A percentile compares a stretch with the other conserved stretches of the same genome.
Conservation (phyloP, 2,797 vertebrate genomes). For the Enteromius mattozi region DNA sequence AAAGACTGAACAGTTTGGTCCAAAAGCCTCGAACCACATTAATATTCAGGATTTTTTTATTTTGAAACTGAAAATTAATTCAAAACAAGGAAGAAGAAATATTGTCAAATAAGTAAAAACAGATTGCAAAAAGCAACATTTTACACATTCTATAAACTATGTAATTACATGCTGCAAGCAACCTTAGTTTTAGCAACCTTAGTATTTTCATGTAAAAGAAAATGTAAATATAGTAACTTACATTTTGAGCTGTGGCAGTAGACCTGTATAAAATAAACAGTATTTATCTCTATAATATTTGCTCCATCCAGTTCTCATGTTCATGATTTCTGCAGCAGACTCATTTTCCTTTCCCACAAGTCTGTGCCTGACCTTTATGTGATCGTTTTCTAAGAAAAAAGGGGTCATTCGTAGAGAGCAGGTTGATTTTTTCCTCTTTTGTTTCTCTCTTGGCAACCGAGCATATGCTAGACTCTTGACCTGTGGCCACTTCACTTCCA, state of each 20-base stretch:
- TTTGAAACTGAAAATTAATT: background rate
- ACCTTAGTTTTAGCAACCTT: background rate
- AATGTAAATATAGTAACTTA: conserved; percentile 1
- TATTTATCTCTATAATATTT: conserved; percentile 18
- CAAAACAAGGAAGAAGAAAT: background rate
- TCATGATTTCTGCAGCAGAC: conserved; percentile 61
- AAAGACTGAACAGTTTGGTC: background rate
- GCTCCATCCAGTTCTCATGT: conserved; percentile 10
- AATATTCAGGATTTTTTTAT: background rate
- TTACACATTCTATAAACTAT: background rate
- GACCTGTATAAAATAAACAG: background rate
- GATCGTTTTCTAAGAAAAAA: conserved; percentile 63
- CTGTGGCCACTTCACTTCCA: conserved; percentile 15
- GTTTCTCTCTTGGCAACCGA: conserved; percentile 27
- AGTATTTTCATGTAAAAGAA: background rate
- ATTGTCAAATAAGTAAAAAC: background rate
- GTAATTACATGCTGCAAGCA: background rate
- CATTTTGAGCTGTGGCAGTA: background rate
- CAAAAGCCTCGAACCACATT: background rate
- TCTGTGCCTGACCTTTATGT: conserved; percentile 61
- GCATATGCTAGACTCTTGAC: conserved; percentile 51
- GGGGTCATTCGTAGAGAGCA: conserved; percentile 54
- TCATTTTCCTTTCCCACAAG: conserved; percentile 42
- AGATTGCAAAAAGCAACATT: background rate
- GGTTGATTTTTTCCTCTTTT: conserved; percentile 48